Base-by-base conservation (phyloP, 2,888 invertebrate species). In the Anoplius nigerrimus region DNA sequence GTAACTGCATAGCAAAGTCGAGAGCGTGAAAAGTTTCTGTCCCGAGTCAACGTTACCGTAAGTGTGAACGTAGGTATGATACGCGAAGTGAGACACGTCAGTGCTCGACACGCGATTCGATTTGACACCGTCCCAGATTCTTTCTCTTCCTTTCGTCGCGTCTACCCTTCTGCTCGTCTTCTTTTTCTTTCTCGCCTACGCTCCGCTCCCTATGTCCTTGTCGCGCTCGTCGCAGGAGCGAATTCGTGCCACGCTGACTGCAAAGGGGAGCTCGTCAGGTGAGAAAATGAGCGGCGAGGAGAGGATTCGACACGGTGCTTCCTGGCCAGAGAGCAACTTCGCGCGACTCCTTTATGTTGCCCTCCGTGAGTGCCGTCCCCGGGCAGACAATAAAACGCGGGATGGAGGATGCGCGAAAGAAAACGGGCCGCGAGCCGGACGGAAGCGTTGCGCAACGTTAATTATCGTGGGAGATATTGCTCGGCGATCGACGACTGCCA, bases 261-360 rank as follows among this genome's bases (percentile, higher is more conserved):
- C n/a, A n/a, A n/a, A 48, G 56, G 54, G 51, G 42, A 21, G 57
- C 16, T 62, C 48, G 42, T 55, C 66, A 63, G 69, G 67, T 59
- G 62, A 75, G 74, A 78, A 79, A 76, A 74, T 74, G 78, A 76
- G 69, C 71, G 66, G 74, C 71, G 70, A 76, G 73, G 73, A 52
- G 53, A 24, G 62, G 72, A 72, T 77, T 78, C 72, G 76, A 75
- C 76, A 67, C 72, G 71, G 73, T 71, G 76, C 78, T 81, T 80
- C 80, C 80, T 81, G 75, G 34, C 34, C 34, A 34, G n/a, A n/a
- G n/a, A n/a, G 11, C 34, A 34, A 34, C 34, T 6, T 70, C 64
- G 67, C 72, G 34, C 4, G 34, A 11, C 34, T 34, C 2, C 34
- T 13, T 3, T 34, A 75, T 68, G 67, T n/a, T 71, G 69, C 69